phyloP scores from a whole-genome alignment of 2,113 vertebrate genomes.

The Oryzias celebensis region DNA sequence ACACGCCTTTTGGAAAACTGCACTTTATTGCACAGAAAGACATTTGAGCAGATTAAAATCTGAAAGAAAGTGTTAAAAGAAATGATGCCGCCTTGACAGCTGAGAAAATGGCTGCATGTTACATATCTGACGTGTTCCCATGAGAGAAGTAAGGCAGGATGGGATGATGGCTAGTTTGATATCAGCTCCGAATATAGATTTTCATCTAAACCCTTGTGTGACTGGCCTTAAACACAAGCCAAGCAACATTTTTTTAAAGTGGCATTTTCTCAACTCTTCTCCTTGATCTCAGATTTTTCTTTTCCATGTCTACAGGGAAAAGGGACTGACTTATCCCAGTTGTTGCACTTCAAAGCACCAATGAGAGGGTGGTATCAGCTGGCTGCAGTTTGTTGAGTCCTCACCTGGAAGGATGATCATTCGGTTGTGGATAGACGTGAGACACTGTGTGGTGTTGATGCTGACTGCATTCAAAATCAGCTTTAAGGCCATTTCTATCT shows the following conservation, averaged over 20 bases:
- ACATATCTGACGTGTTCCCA: slow-evolving; percentile 73
- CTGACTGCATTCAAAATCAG: slow-evolving; percentile 22
- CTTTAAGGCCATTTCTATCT: slow-evolving; percentile 22
- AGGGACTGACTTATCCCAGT: slow-evolving; percentile 9
- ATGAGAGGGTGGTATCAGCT: slow-evolving; percentile 21
- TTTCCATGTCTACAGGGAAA: slow-evolving; percentile 15
- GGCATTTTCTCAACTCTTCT: slow-evolving; percentile 52
- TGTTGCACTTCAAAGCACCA: slow-evolving; percentile 31
- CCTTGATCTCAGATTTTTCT: slow-evolving; percentile 46
- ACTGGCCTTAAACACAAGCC: slow-evolving; percentile 61
- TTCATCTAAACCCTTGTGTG: slow-evolving; percentile 67
- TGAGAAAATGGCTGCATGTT: slow-evolving; percentile 79
- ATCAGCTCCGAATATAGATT: slow-evolving; percentile 74
- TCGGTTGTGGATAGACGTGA: neutral
- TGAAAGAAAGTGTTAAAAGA: slow-evolving; percentile 47
- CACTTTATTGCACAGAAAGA: slow-evolving; percentile 7
- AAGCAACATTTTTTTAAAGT: slow-evolving; percentile 59
- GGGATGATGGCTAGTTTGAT: slow-evolving; percentile 72
- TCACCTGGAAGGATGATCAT: slow-evolving; percentile 29
- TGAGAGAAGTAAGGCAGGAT: slow-evolving; percentile 59
- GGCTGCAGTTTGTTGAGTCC: slow-evolving; percentile 25
- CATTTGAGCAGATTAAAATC: slow-evolving; percentile 53
- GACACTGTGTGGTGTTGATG: slow-evolving; percentile 21
- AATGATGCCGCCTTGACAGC: slow-evolving; percentile 65
- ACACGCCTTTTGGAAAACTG: slow-evolving; percentile 10